Base-by-base conservation (phyloP, 1,140 invertebrate species). In the Saccostrea cuccullata region DNA sequence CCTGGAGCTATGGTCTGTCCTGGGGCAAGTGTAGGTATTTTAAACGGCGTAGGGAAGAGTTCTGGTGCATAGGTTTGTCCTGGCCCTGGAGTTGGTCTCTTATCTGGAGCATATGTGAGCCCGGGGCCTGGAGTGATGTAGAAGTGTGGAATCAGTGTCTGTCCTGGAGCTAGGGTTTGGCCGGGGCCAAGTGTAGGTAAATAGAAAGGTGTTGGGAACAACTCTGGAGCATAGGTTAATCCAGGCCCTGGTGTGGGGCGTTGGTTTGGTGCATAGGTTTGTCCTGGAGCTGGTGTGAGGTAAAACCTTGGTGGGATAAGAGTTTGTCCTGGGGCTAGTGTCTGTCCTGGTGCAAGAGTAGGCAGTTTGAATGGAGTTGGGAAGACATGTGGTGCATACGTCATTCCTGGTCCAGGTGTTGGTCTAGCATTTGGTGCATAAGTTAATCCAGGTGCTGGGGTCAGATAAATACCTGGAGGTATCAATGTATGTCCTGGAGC, bases 331-430 rank as follows among this genome's bases (percentile, higher is more conserved):
- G 87, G 91, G 17, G 56, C 88, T 86, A 82, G 89, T 67, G 92
- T 92, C 17, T 88, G 84, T 30, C 90, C 90, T 56, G 90, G 90
- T 86, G 86, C 86, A 55, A 89, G 88, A 26, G 91, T 92, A 26
- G 90, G 90, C 5, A 89, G 70, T 55, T 47, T 73, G 9, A 87
- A 85, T 47, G 89, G 87, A 23, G 87, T 84, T 55, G 82, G 82
- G 82, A 84, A 84, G 36, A 89, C 55, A 83, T 87, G 84, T 17
- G 87, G 90, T 30, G 91, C 89, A 77, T 90, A 90, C 23, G 91
- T 92, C 58, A 85, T 47, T 36, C 90, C 91, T 60, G 90, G 91
- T 26, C 89, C 89, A 85, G 90, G 90, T 67, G 89, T 89, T 58
- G 36, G 30, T 56, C 55, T n/a, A 6, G 5, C 8, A 84, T 26